Percentiles rank a stretch among this genome's conserved stretches.
Evolutionary conservation across 2,888 invertebrate genomes (phyloP).

Genomic region (Galerucella pusilla): DNA sequence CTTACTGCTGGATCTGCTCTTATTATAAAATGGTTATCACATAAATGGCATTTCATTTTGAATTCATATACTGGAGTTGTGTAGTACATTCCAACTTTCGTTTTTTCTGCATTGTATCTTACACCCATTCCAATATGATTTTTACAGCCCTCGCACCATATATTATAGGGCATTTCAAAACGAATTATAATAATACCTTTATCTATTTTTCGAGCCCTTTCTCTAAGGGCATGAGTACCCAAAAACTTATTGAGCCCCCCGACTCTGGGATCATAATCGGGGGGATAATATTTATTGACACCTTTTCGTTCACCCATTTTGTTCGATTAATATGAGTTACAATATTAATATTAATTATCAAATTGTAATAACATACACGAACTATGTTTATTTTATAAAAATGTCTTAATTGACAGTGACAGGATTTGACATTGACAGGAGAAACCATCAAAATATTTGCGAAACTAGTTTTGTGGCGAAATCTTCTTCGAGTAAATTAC

Average conservation of each 20-base stretch:
- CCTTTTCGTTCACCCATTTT: constrained; percentile 98
- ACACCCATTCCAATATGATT: constrained; percentile 99
- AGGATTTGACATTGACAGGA: too few species aligned
- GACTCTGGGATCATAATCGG: constrained; percentile 96
- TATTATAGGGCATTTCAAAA: constrained; percentile 99
- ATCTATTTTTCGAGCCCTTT: constrained; percentile 94
- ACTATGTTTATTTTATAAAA: not conserved
- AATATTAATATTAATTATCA: not conserved
- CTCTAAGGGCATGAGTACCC: constrained; percentile 94
- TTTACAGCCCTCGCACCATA: constrained; percentile 98
- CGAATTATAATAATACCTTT: constrained; percentile 95
- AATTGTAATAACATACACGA: not conserved
- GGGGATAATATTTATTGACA: constrained; percentile 97
- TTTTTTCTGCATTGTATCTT: constrained; percentile 94
- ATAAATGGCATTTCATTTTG: constrained; percentile 98
- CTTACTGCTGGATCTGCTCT: constrained; percentile 96
- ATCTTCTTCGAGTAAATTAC: too few species aligned
- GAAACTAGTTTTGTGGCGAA: too few species aligned
- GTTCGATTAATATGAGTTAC: not conserved
- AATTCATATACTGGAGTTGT: constrained; percentile 98
- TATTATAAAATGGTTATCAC: constrained; percentile 97
- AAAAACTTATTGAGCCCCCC: constrained; percentile 95
- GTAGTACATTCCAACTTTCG: constrained; percentile 96
- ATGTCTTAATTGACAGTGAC: too few species aligned
- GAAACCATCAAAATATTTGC: too few species aligned